phyloP scores from a whole-genome alignment of 2,888 invertebrate species.

The Watsonalla binaria region DNA sequence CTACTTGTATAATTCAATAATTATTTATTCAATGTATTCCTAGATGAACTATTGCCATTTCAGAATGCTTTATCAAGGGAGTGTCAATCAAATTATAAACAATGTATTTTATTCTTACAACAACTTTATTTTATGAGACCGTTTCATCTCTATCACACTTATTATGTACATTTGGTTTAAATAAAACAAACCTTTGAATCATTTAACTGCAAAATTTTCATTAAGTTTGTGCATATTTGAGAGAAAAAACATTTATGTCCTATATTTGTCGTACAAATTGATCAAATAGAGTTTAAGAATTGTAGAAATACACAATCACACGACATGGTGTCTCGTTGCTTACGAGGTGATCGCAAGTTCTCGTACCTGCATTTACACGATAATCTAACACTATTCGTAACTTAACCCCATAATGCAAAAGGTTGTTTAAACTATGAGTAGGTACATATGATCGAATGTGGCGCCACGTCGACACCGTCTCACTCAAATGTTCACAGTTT shows the following conservation, averaged over 20 bases:
- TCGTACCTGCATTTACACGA: conserved; percentile 43
- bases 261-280: conserved; percentile 62
- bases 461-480: conserved; percentile 16
- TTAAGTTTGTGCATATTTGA: conserved; percentile 77
- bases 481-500: conserved; percentile 22
- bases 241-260: conserved; percentile 58
- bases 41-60: too few relatives aligned
- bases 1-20: too few relatives aligned
- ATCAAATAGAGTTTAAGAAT: conserved; percentile 50
- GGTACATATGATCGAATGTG: conserved; percentile 32
- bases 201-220: conserved; percentile 67
- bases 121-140: conserved; percentile 78
- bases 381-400: conserved; percentile 40
- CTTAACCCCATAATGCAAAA: conserved; percentile 60
- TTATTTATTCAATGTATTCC: too few relatives aligned
- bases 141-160: conserved; percentile 78
- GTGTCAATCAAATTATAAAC: conserved; percentile 19
- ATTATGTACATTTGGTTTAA: conserved; percentile 77
- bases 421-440: conserved; percentile 43
- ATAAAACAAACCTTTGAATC: conserved; percentile 74
- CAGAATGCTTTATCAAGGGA: background rate
- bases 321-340: conserved; percentile 56
- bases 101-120: conserved; percentile 58
- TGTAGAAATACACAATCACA: conserved; percentile 56
- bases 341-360: conserved; percentile 31